These are phyloP conservation scores for Synanthedon vespiformis DNA, from an alignment of 2,888 invertebrate genomes.

Conservation along the genomic window DNA sequence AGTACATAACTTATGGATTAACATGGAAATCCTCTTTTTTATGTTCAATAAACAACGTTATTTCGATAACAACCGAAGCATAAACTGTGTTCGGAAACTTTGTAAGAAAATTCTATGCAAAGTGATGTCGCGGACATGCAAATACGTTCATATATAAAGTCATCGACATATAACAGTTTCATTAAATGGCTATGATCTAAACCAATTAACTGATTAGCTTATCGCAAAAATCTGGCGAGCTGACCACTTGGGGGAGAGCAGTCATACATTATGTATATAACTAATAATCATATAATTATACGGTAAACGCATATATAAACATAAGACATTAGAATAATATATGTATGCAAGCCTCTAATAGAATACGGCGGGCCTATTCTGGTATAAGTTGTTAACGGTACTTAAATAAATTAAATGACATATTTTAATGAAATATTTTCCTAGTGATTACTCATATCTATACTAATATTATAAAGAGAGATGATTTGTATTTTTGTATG, in stretches of 20 bases:
- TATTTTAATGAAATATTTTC: no score
- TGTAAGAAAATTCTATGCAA: not conserved
- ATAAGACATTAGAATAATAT: conserved; percentile 26
- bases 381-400: conserved; percentile 2
- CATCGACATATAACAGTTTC: not conserved
- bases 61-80: not conserved
- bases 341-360: conserved; percentile 23
- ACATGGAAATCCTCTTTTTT: not conserved
- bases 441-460: no score
- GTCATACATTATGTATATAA: conserved; percentile 27
- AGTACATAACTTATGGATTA: no score
- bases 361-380: conserved; percentile 20
- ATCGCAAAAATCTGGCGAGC: conserved; percentile 13
- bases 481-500: no score
- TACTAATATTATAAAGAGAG: no score
- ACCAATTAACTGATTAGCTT: conserved; percentile 18
- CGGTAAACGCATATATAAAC: conserved; percentile 19
- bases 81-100: not conserved
- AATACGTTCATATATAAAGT: not conserved
- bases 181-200: conserved; percentile 3
- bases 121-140: not conserved
- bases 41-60: not conserved
- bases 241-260: conserved; percentile 8
- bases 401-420: no score
- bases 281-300: conserved; percentile 41